phyloP scores from a whole-genome alignment of 2,888 invertebrate species.

The Frankliniella fusca region DNA sequence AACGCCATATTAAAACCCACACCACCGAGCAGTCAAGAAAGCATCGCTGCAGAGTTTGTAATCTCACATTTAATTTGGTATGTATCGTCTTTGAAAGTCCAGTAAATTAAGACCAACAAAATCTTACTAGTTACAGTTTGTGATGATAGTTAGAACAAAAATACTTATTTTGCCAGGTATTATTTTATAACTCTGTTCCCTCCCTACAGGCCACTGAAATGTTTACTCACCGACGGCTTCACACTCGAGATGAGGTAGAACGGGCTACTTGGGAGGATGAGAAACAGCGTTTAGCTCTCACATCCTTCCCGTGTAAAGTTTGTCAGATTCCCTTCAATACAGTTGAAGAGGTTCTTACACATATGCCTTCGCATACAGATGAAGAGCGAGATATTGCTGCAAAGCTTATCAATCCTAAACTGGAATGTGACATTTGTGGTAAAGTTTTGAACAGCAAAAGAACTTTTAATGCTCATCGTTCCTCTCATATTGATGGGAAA shows the following conservation, averaged over 20 bases:
- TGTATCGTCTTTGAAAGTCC: constrained; percentile 26
- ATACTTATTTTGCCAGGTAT: background rate
- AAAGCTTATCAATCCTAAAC: background rate
- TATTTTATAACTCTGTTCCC: background rate
- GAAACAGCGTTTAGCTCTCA: background rate
- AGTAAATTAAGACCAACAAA: background rate
- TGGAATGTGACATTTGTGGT: constrained; percentile 32
- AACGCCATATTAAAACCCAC: constrained; percentile 10
- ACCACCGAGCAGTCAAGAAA: background rate
- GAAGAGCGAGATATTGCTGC: constrained; percentile 20
- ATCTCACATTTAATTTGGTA: constrained; percentile 32
- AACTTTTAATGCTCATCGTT: constrained; percentile 10
- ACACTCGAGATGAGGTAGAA: constrained; percentile 32
- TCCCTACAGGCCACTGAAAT: constrained; percentile 26
- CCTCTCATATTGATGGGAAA: constrained; percentile 18
- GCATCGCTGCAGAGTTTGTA: constrained; percentile 30
- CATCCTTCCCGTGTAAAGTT: background rate
- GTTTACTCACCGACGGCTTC: constrained; percentile 31
- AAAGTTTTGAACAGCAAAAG: constrained; percentile 28
- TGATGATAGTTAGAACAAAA: background rate
- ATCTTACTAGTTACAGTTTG: background rate
- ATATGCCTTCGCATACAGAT: constrained; percentile 16
- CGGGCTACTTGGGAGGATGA: constrained; percentile 20
- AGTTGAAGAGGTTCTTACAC: constrained; percentile 13
- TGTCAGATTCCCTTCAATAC: background rate